Evolutionary conservation across 2,113 vertebrate genomes (phyloP), one percentile per base, ranked within the genome.

Genomic region (Scytalopus superciliaris): DNA sequence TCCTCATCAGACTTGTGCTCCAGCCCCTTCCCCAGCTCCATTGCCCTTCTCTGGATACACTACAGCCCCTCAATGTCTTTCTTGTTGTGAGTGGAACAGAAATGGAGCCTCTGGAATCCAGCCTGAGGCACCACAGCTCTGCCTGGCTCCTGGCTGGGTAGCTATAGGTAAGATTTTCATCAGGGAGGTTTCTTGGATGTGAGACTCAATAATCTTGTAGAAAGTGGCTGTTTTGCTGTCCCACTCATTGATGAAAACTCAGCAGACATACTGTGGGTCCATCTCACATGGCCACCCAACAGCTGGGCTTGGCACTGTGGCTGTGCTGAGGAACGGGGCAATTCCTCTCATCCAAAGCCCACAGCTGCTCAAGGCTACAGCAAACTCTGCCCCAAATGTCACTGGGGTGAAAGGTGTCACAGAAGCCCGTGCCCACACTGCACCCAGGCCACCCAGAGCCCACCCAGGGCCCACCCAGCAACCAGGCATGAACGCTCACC

Each of bases 301-400:
- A n/a, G 52, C 53, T 2, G 0, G 14, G 55, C 49, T 50, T 1
- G 1, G 70, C 52, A 8, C 27, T 1, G 6, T 1, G 1, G 52
- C 80, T 72, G 39, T 1, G 1, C 31, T 1, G 55, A 16, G 44
- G 53, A 35, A 39, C 0, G 14, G 44, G 27, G 11, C 0, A 2
- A 35, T 8, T 23, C 3, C 3, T 12, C 30, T 42, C 59, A 10
- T 33, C 28, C 59, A 68, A 21, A 57, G 47, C 47, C 24, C 56
- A 19, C 0, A 12, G 60, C 49, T 63, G 39, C 66, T 14, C 12
- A 17, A 35, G 37, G 23, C 30, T 47, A 16, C 25, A 47, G 50
- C 39, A 67, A 30, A 37, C 23, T 49, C 27, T 81, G 37, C 9
- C 75, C 30, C 40, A 25, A 42, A 8, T 15, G 23, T 56, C 83